Evolutionary conservation across 2,888 invertebrate genomes (phyloP), one percentile per base, ranked within the genome.

Genomic region (Exephanes ischioxanthus): DNA sequence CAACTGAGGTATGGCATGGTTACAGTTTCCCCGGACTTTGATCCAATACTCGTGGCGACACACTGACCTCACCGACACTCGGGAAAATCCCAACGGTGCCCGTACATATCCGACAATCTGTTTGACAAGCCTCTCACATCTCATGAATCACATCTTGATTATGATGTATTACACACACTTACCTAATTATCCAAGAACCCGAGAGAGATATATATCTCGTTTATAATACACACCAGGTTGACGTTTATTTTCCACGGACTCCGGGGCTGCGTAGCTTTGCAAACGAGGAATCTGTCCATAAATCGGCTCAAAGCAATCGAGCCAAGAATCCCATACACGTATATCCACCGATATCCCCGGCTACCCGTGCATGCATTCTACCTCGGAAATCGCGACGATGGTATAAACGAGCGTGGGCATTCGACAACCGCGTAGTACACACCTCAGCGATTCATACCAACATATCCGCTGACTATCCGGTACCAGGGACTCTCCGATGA

Each of bases 321-420:
- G 79, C 51, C 68, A 51, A 77, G 67, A 77, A 67, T 67, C 66
- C 30, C 73, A 75, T 79, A 67, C 48, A 72, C 71, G 68, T 63
- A 70, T 68, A 73, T 78, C 58, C 58, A 58, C 22, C 22, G 61
- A 83, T 79, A 79, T 63, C 68, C 55, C 26, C 26, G 26, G 72
- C 68, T 63, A 83, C 55, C 16, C 37, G 37, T 71, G 45, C 19
- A 66, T 55, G 72, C 79, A 75, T 83, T 83, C 85, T 63, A 83
- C 63, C 30, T 66, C 66, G 67, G 77, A 53, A 82, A 85, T 82
- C 79, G 75, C 79, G 66, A 83, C 79, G 82, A 85, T 79, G 75
- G 83, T 83, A 83, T 79, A 83, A 85, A 83, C 79, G 71, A 79
- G 83, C 85, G 85, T 85, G 83, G 85, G 83, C 85, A 85, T 79